A percentile compares a stretch with the other conserved stretches of the same genome.
These are phyloP conservation scores for Sapajus apella DNA, from an alignment of 2,113 vertebrate genomes.

Conservation along the genomic window DNA sequence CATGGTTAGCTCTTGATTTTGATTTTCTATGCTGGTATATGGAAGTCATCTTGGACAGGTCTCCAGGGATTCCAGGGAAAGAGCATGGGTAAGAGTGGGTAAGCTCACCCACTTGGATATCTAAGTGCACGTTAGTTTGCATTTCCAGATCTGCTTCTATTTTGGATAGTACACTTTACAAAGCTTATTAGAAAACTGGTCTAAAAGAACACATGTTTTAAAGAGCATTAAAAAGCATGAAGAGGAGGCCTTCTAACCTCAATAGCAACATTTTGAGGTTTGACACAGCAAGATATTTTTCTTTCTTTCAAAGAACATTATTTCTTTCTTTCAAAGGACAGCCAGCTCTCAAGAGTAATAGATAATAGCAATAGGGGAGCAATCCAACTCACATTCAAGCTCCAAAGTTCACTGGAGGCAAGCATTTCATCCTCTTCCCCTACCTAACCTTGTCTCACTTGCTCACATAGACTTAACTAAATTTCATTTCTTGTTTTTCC, in stretches of 20 bases:
- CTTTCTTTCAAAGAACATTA: slow-evolving; percentile 68
- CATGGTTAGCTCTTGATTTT: not conserved
- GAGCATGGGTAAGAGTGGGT: not conserved
- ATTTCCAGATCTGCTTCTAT: slow-evolving; percentile 53
- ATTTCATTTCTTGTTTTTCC: slow-evolving; percentile 27
- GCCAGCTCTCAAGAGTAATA: slow-evolving; percentile 32
- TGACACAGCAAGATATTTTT: slow-evolving; percentile 46
- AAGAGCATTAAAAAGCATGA: slow-evolving; percentile 61
- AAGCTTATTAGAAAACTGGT: slow-evolving; percentile 62
- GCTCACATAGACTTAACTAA: not conserved
- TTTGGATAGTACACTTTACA: slow-evolving; percentile 49
- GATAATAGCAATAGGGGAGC: not conserved
- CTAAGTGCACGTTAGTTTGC: slow-evolving; percentile 21
- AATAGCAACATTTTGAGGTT: slow-evolving; percentile 61
- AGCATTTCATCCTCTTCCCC: not conserved
- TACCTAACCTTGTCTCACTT: not conserved
- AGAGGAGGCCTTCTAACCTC: slow-evolving; percentile 61
- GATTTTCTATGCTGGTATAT: not conserved
- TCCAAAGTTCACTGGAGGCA: not conserved
- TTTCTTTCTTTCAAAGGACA: not conserved
- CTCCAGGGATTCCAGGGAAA: not conserved
- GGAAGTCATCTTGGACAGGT: not conserved
- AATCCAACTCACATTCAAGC: not conserved
- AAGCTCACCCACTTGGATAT: not conserved
- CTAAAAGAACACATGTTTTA: slow-evolving; percentile 64